phyloP scores from a whole-genome alignment of 2,888 invertebrate species.

The Tubulanus polymorphus region DNA sequence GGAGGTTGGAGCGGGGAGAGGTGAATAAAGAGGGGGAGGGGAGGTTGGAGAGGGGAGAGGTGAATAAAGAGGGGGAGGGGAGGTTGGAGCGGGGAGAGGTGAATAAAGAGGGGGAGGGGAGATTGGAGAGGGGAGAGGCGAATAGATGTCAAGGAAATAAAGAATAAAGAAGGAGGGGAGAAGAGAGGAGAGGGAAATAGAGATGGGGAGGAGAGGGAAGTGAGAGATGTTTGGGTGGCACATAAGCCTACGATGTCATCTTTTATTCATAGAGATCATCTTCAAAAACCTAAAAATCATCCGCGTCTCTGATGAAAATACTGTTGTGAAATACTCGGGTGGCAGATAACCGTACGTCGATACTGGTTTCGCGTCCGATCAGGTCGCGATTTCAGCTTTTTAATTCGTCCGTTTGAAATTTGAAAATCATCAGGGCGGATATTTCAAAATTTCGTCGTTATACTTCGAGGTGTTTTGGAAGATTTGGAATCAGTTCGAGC shows the following conservation, averaged over 20 bases:
- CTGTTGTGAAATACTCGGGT: constrained; percentile 26
- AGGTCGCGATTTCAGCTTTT: too few species aligned
- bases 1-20: too few species aligned
- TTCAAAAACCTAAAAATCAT: not conserved
- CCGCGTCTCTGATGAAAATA: constrained; percentile 17
- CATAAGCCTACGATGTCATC: too few species aligned
- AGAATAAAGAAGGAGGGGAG: constrained; percentile 1
- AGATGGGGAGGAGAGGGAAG: constrained; percentile 7
- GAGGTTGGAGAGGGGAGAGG: not conserved
- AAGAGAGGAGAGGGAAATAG: constrained; percentile 5
- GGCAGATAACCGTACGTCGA: constrained; percentile 16
- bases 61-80: not conserved
- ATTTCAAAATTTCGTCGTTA: too few species aligned
- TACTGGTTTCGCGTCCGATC: too few species aligned
- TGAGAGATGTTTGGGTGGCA: constrained; percentile 4
- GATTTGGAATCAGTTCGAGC: too few species aligned
- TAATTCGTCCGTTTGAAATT: too few species aligned
- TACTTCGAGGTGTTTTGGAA: too few species aligned
- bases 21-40: not conserved
- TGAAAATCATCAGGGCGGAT: too few species aligned
- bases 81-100: not conserved
- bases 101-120: constrained; percentile 3
- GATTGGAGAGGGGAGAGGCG: not conserved
- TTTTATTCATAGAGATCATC: too few species aligned
- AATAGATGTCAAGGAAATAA: constrained; percentile 1